Conservation (phyloP, 2,113 vertebrate genomes). For the Uria lomvia region DNA sequence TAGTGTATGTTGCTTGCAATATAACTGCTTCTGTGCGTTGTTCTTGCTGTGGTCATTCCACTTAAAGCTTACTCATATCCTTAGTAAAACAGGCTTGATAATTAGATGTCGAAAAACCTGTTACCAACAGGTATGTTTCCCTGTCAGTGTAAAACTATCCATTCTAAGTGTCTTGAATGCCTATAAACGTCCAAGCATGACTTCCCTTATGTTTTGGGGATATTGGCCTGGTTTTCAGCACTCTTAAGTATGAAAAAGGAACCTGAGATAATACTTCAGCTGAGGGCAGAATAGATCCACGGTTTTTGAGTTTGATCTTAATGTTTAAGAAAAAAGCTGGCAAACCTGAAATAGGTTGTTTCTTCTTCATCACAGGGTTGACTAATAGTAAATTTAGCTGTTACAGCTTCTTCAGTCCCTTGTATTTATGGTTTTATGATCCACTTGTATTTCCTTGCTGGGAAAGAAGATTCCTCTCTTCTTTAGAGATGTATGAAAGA, state of each 20-base stretch:
- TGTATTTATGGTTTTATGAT: not conserved
- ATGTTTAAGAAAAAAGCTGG: not conserved
- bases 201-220: not conserved
- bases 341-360: not conserved
- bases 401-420: not conserved
- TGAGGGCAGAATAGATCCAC: not conserved
- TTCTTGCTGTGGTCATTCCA: not conserved
- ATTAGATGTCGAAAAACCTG: constrained; percentile 49
- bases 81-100: not conserved
- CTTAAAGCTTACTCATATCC: constrained; percentile 58
- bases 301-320: not conserved
- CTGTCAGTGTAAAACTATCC: not conserved
- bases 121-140: constrained; percentile 28
- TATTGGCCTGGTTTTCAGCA: not conserved
- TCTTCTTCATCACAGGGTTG: not conserved
- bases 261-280: not conserved
- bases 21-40: not conserved
- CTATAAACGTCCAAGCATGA: not conserved
- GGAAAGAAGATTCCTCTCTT: not conserved
- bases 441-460: not conserved
- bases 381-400: not conserved
- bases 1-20: not conserved
- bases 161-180: not conserved
- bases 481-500: not conserved
- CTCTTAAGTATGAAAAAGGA: not conserved